These are phyloP conservation scores for Ramphastos sulfuratus DNA, from an alignment of 2,113 vertebrate genomes.

Conservation along the genomic window DNA sequence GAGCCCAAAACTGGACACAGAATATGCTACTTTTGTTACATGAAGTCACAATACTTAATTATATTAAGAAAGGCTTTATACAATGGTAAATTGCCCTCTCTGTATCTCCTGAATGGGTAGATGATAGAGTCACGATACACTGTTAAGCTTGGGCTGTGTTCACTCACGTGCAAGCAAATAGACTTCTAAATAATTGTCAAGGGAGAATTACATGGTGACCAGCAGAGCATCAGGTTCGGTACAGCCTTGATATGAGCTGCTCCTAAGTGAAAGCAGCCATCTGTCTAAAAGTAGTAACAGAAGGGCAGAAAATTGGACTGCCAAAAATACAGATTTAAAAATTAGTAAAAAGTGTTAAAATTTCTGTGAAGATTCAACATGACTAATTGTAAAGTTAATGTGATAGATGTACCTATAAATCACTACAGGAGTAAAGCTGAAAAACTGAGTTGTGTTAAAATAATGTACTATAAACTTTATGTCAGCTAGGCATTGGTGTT, in stretches of 20 bases:
- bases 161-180: conserved; percentile 2
- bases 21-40: neutral
- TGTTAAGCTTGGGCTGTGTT: neutral
- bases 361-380: neutral
- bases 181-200: neutral
- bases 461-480: neutral
- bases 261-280: conserved; percentile 28
- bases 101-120: neutral
- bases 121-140: neutral
- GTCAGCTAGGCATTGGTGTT: neutral
- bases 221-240: neutral
- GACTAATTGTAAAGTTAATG: conserved; percentile 5
- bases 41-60: neutral
- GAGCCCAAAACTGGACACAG: neutral
- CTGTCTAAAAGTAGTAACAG: neutral
- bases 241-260: conserved; percentile 5
- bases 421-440: neutral
- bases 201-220: neutral
- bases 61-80: neutral
- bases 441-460: neutral
- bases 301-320: conserved; percentile 54
- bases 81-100: neutral
- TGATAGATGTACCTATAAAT: neutral
- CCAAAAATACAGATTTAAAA: conserved; percentile 30
- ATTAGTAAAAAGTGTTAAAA: neutral